A percentile compares a stretch with the other conserved stretches of the same genome.
phyloP scores from a whole-genome alignment of 2,113 vertebrate species.

The Blennius ocellaris region DNA sequence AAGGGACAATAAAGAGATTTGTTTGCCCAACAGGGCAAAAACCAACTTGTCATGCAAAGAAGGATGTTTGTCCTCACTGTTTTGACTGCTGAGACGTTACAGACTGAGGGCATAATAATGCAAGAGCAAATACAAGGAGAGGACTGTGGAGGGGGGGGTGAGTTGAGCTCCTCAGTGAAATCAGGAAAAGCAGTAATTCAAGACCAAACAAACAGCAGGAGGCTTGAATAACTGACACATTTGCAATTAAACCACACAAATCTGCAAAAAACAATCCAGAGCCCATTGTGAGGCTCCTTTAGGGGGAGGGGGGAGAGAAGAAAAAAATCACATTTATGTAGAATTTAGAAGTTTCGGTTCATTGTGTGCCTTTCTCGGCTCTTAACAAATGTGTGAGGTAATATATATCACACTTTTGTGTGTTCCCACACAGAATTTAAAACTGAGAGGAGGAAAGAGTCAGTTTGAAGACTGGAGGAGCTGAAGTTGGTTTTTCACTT shows the following conservation, averaged over 20 bases:
- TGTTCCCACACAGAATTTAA: slow-evolving; percentile 10
- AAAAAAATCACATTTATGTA: slow-evolving; percentile 14
- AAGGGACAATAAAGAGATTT: slow-evolving; percentile 4
- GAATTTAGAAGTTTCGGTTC: not conserved
- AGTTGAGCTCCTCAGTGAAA: slow-evolving; percentile 19
- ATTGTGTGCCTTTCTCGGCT: not conserved
- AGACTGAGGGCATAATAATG: slow-evolving; percentile 6
- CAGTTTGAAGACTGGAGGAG: not conserved
- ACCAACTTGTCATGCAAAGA: slow-evolving; percentile 8
- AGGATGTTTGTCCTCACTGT: slow-evolving; percentile 15
- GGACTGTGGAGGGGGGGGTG: not conserved
- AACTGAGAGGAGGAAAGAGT: not conserved
- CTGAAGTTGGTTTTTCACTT: slow-evolving; percentile 17
- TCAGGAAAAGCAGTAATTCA: slow-evolving; percentile 29
- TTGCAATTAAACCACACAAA: slow-evolving; percentile 38
- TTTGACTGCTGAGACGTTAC: slow-evolving; percentile 18
- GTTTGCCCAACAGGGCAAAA: slow-evolving; percentile 18
- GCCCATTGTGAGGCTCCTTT: slow-evolving; percentile 5
- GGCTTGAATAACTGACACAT: slow-evolving; percentile 24
- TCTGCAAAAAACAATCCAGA: slow-evolving; percentile 17
- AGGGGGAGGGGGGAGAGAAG: not conserved
- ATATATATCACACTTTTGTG: not conserved
- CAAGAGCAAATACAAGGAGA: slow-evolving; percentile 5
- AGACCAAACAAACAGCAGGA: slow-evolving; percentile 44
- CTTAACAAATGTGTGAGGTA: not conserved